These are phyloP conservation scores for Sympetrum striolatum DNA, from an alignment of 2,888 invertebrate species.

Conservation along the genomic window DNA sequence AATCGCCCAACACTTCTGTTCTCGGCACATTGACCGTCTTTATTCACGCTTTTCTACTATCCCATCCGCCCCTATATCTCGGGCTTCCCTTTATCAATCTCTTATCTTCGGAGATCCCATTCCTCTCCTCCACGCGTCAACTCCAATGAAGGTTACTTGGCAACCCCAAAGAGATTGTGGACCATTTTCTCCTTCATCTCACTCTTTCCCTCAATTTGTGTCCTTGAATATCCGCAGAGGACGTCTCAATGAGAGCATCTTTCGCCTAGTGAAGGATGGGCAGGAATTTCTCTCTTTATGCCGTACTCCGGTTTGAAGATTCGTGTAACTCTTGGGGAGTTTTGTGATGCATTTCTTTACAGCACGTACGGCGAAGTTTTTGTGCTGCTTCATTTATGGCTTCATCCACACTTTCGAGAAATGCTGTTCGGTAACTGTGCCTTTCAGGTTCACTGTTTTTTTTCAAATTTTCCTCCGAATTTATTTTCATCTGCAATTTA, in stretches of 20 bases:
- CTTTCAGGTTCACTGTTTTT: no score
- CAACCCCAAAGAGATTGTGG: constrained; percentile 17
- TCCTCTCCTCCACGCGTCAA: constrained; percentile 35
- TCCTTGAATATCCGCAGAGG: not conserved
- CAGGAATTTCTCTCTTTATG: no score
- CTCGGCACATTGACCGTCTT: not conserved
- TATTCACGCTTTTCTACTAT: not conserved
- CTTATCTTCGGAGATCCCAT: not conserved
- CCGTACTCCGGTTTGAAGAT: no score
- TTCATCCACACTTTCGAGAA: no score
- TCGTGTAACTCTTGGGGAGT: no score
- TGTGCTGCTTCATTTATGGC: no score
- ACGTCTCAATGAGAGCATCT: not conserved
- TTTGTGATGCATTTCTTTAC: no score
- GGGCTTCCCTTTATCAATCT: not conserved
- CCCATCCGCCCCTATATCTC: not conserved
- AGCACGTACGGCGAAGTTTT: no score
- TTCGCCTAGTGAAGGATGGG: not conserved
- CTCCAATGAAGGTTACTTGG: constrained; percentile 46
- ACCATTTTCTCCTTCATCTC: not conserved
- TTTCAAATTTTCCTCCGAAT: no score
- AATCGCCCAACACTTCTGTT: no score
- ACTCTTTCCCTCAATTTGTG: constrained; percentile 8
- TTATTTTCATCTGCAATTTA: no score
- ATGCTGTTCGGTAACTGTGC: no score